phyloP scores from a whole-genome alignment of 2,797 vertebrate genomes.

The Scolopax rusticola region DNA sequence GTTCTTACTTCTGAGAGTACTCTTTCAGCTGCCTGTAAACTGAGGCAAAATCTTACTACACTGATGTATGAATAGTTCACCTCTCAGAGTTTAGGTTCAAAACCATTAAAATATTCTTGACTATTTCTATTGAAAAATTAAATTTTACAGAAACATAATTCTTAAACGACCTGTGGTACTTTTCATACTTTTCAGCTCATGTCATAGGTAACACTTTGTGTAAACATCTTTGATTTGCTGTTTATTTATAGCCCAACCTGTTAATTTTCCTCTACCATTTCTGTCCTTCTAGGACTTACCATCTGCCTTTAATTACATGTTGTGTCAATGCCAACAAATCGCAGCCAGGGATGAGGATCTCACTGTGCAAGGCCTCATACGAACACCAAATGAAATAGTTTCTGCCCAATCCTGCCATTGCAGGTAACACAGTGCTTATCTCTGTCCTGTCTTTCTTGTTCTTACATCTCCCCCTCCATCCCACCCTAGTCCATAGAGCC shows the following conservation, averaged over 20 bases:
- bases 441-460: constrained; percentile 42
- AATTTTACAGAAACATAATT: background rate
- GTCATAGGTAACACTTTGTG: background rate
- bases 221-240: background rate
- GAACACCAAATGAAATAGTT: constrained; percentile 6
- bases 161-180: background rate
- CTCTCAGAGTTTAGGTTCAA: background rate
- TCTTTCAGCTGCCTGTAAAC: constrained; percentile 35
- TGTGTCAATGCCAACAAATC: background rate
- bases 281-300: constrained; percentile 14
- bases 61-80: background rate
- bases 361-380: background rate
- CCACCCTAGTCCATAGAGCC: background rate
- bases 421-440: background rate
- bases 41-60: background rate
- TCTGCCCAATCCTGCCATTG: background rate
- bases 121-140: background rate
- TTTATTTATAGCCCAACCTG: background rate
- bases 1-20: background rate
- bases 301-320: constrained; percentile 39
- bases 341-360: background rate
- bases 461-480: background rate
- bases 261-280: background rate
- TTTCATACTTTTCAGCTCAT: background rate
- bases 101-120: background rate